Conservation (phyloP, 1,140 invertebrate genomes). For the Penaeus chinensis region DNA sequence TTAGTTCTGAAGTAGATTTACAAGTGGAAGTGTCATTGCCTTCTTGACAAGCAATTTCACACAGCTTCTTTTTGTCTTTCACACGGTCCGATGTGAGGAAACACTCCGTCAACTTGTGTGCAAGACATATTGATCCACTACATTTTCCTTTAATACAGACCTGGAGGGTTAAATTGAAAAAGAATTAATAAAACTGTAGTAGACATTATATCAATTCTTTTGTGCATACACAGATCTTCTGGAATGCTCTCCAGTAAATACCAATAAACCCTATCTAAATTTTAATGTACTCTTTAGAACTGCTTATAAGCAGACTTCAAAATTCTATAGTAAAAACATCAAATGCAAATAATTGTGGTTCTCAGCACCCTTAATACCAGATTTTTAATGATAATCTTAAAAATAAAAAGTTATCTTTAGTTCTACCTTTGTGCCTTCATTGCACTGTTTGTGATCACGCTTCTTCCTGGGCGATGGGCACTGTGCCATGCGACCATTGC, state of each 20-base stretch:
- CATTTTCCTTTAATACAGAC: constrained; percentile 95
- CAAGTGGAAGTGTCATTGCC: constrained; percentile 81
- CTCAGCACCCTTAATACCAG: too few relatives aligned
- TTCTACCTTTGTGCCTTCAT: constrained; percentile 79
- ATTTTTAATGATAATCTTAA: too few relatives aligned
- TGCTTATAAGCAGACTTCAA: too few relatives aligned
- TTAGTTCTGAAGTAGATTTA: constrained; percentile 84
- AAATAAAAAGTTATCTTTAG: neutral
- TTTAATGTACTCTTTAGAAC: too few relatives aligned
- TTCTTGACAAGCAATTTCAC: constrained; percentile 95
- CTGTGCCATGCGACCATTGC: constrained; percentile 85
- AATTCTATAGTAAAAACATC: too few relatives aligned
- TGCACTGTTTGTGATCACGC: constrained; percentile 85
- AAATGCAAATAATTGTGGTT: too few relatives aligned
- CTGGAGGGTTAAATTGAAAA: constrained; percentile 66
- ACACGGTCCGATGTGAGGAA: constrained; percentile 89
- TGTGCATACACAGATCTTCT: too few relatives aligned
- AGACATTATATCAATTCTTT: too few relatives aligned
- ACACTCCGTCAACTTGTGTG: constrained; percentile 94
- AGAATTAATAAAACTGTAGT: too few relatives aligned
- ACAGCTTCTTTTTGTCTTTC: constrained; percentile 88
- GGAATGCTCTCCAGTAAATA: too few relatives aligned
- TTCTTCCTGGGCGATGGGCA: constrained; percentile 85
- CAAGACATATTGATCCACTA: constrained; percentile 93
- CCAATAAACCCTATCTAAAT: too few relatives aligned